Evolutionary conservation across 1,140 invertebrate species (phyloP).

Genomic region (Thereuonema tuberculata): DNA sequence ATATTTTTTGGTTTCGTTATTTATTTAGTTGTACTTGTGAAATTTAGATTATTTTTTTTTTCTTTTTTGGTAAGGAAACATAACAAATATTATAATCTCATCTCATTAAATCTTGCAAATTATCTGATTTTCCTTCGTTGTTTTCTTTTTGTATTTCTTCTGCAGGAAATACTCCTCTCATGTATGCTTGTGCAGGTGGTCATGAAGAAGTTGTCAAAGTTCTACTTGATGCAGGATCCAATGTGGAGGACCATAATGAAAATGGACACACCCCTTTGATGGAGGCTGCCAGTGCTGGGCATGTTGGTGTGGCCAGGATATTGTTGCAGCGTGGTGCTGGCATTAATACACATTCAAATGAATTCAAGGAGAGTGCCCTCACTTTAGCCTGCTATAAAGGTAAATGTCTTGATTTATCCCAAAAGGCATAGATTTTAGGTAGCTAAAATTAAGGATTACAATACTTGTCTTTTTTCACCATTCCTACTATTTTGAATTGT

Average conservation of each 20-base stretch:
- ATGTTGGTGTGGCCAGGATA: constrained; percentile 86
- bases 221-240: constrained; percentile 76
- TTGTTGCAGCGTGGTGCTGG: constrained; percentile 83
- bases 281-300: constrained; percentile 94
- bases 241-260: constrained; percentile 97
- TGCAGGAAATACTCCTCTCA: constrained; percentile 95
- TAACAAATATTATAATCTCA: no score
- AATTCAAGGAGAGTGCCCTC: constrained; percentile 89
- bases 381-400: constrained; percentile 97
- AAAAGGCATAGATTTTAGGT: not conserved
- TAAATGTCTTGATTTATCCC: not conserved
- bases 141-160: no score
- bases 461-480: no score
- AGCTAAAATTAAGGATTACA: no score
- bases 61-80: no score
- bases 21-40: no score
- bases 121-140: no score
- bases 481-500: no score
- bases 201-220: constrained; percentile 79
- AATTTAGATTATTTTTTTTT: no score
- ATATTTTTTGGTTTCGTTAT: no score
- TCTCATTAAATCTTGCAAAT: no score
- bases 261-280: constrained; percentile 98
- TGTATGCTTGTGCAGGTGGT: constrained; percentile 95
- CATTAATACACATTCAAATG: constrained; percentile 97